Evolutionary conservation across 2,888 invertebrate species (phyloP).

Genomic region (Boloria euphrosyne): DNA sequence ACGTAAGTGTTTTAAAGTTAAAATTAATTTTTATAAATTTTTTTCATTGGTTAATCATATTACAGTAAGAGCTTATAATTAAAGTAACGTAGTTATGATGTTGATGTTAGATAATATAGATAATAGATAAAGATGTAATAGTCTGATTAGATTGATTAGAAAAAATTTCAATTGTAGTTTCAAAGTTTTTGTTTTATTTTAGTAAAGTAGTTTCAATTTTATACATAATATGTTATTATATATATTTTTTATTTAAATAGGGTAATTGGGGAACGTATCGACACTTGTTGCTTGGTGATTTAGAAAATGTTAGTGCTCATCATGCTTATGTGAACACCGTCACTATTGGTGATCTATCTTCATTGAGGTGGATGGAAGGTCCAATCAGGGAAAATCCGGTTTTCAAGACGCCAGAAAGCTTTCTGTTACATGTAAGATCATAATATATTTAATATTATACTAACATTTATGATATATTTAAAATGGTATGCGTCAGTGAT

Average conservation of each 20-base stretch:
- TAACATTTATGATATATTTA: no score
- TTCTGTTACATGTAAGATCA: slow-evolving; percentile 66
- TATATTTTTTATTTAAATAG: slow-evolving; percentile 40
- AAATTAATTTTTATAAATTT: not conserved
- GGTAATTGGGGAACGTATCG: slow-evolving; percentile 91
- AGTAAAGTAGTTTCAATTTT: no score
- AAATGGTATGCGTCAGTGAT: no score
- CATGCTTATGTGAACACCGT: slow-evolving; percentile 90
- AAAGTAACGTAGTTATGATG: no score
- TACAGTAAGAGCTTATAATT: slow-evolving; percentile 15
- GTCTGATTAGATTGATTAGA: no score
- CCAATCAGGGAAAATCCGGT: slow-evolving; percentile 61
- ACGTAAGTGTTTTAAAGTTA: slow-evolving; percentile 62
- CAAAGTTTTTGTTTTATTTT: no score
- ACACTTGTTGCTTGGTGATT: slow-evolving; percentile 86
- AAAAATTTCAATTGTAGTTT: no score
- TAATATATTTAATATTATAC: not conserved
- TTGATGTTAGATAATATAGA: no score
- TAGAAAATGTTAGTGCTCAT: slow-evolving; percentile 69
- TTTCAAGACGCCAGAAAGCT: slow-evolving; percentile 55
- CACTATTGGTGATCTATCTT: slow-evolving; percentile 92
- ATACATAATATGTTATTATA: no score
- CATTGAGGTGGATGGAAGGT: slow-evolving; percentile 88
- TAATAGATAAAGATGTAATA: no score
- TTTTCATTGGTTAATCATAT: slow-evolving; percentile 34